Conservation (phyloP, 2,113 vertebrate species). For the Scomber japonicus region DNA sequence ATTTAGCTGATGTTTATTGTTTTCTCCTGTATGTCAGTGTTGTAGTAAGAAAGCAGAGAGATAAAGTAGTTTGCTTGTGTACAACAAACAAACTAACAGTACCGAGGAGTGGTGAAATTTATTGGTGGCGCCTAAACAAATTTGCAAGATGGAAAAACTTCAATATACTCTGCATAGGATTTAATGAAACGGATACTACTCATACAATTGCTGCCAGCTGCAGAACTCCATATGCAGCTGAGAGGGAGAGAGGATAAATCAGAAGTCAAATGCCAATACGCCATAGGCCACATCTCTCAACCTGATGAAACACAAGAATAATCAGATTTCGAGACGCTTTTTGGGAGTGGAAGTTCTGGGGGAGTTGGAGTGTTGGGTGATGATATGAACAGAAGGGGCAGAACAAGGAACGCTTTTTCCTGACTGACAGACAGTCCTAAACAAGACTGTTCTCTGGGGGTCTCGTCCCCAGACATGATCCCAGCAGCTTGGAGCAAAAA, state of each 20-base stretch:
- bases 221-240: constrained; percentile 49
- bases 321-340: constrained; percentile 75
- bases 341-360: constrained; percentile 50
- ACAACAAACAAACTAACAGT: constrained; percentile 26
- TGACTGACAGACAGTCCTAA: constrained; percentile 57
- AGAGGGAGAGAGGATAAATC: constrained; percentile 63
- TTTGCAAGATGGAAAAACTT: constrained; percentile 47
- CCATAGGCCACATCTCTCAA: constrained; percentile 73
- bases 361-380: constrained; percentile 57
- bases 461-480: constrained; percentile 36
- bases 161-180: constrained; percentile 48
- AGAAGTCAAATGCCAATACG: constrained; percentile 75
- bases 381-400: constrained; percentile 65
- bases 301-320: constrained; percentile 75
- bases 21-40: neutral
- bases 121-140: constrained; percentile 51
- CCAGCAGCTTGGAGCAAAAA: constrained; percentile 30
- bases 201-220: constrained; percentile 57
- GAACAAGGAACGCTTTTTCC: constrained; percentile 69
- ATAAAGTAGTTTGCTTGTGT: constrained; percentile 20
- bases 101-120: constrained; percentile 34
- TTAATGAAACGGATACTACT: constrained; percentile 63
- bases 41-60: neutral
- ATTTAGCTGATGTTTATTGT: neutral
- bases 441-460: constrained; percentile 51